Conservation (phyloP, 2,797 vertebrate genomes). For the Enteromius mattozi region DNA sequence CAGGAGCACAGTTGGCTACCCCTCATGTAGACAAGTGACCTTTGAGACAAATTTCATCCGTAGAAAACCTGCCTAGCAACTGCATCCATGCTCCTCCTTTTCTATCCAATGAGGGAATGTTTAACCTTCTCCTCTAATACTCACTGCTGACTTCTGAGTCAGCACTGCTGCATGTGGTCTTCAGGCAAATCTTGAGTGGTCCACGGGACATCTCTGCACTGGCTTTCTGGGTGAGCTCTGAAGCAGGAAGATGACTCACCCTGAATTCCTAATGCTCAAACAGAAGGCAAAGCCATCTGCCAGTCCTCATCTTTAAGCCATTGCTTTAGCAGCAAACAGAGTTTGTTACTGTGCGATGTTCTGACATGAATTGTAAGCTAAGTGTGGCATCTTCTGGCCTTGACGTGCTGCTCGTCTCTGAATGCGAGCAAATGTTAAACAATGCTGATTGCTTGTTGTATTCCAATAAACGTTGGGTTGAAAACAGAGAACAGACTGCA, state of each 20-base stretch:
- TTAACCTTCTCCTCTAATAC: constrained; percentile 12
- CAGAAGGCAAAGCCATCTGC: constrained; percentile 67
- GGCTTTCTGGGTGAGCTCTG: constrained; percentile 49
- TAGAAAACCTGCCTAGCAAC: constrained; percentile 31
- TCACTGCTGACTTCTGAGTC: constrained; percentile 33
- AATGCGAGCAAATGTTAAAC: constrained; percentile 11
- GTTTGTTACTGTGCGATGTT: constrained; percentile 47
- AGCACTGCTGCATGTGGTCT: constrained; percentile 29
- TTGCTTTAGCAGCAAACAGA: constrained; percentile 34
- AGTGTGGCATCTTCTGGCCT: constrained; percentile 28
- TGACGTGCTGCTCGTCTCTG: constrained; percentile 2
- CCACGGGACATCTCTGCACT: constrained; percentile 29
- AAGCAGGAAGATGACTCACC: constrained; percentile 58
- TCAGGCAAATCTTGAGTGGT: constrained; percentile 38
- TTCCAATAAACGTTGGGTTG: background rate
- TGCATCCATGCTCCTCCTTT: background rate
- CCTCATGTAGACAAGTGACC: background rate
- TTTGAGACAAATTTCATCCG: background rate
- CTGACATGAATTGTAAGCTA: constrained; percentile 51
- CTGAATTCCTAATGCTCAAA: constrained; percentile 60
- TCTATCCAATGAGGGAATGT: background rate
- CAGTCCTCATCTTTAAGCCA: constrained; percentile 53
- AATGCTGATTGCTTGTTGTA: background rate
- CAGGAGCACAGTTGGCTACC: too few species aligned
- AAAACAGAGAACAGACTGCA: background rate